These are phyloP conservation scores for Agelas oroides DNA, from an alignment of 37 sponge, comb jelly and placozoan species.

Conservation along the genomic window DNA sequence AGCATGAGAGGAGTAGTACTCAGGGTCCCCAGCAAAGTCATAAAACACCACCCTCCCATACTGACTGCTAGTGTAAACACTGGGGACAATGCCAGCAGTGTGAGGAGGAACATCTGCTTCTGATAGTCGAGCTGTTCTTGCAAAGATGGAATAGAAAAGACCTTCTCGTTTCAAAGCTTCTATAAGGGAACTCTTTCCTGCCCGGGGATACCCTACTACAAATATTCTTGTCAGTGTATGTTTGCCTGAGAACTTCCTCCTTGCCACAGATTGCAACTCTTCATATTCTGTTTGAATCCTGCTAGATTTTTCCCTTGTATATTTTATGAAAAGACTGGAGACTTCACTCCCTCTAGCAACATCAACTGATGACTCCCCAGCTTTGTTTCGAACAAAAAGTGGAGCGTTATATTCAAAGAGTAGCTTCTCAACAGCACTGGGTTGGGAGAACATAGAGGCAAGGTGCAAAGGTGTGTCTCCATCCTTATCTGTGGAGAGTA, in stretches of 20 bases:
- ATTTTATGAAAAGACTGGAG: neutral
- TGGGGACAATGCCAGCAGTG: conserved; percentile 59
- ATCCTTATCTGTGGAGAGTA: conserved; percentile 21
- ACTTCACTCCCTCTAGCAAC: neutral
- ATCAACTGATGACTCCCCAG: conserved; percentile 18
- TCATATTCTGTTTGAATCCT: neutral
- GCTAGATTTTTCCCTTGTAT: neutral
- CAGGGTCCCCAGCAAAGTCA: conserved; percentile 66
- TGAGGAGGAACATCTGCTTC: conserved; percentile 22
- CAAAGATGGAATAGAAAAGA: neutral
- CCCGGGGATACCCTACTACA: conserved; percentile 45
- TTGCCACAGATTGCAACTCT: neutral
- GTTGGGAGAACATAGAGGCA: neutral
- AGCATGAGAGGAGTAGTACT: conserved; percentile 50
- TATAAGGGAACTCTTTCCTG: conserved; percentile 69
- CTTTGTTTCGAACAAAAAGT: conserved; percentile 5
- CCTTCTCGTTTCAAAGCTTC: conserved; percentile 35
- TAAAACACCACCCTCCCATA: conserved; percentile 39
- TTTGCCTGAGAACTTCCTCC: neutral
- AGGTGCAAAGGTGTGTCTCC: conserved; percentile 11
- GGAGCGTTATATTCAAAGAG: conserved; percentile 9
- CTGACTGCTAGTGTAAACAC: neutral
- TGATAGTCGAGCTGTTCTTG: neutral
- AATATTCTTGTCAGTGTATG: neutral
- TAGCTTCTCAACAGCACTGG: neutral